Evolutionary conservation across 1,140 invertebrate genomes (phyloP).

Genomic region (Brachionus rotundiformis): DNA sequence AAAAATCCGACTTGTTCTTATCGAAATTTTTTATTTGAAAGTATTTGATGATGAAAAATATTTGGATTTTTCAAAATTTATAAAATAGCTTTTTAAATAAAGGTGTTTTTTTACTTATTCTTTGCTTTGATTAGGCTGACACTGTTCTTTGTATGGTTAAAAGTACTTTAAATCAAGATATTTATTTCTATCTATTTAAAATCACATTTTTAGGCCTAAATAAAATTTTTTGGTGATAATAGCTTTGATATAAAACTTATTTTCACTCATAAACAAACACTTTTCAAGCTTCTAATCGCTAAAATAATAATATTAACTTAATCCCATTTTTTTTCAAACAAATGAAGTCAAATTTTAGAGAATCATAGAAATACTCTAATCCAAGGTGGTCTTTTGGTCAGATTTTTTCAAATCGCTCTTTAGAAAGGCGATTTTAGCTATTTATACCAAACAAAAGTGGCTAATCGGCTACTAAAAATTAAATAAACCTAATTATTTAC

Average conservation of each 20-base stretch:
- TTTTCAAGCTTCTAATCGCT: background rate
- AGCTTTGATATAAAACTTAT: background rate
- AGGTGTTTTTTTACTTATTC: no score
- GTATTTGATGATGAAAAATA: background rate
- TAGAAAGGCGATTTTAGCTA: background rate
- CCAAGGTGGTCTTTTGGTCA: background rate
- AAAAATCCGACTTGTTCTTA: no score
- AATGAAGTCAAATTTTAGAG: background rate
- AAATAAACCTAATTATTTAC: background rate
- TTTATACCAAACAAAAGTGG: background rate
- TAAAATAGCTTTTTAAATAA: no score
- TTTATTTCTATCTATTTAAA: no score
- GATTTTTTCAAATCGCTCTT: background rate
- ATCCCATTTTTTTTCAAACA: background rate
- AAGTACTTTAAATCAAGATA: no score
- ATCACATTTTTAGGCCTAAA: background rate
- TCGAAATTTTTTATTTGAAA: background rate
- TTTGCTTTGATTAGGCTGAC: no score
- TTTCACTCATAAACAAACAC: background rate
- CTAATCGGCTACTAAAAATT: background rate
- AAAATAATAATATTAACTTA: background rate
- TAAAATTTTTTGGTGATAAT: background rate
- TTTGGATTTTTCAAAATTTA: no score
- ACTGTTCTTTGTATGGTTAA: no score
- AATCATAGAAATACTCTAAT: background rate